Evolutionary conservation across 2,797 vertebrate species (phyloP).

Genomic region (Sphenodon punctatus): DNA sequence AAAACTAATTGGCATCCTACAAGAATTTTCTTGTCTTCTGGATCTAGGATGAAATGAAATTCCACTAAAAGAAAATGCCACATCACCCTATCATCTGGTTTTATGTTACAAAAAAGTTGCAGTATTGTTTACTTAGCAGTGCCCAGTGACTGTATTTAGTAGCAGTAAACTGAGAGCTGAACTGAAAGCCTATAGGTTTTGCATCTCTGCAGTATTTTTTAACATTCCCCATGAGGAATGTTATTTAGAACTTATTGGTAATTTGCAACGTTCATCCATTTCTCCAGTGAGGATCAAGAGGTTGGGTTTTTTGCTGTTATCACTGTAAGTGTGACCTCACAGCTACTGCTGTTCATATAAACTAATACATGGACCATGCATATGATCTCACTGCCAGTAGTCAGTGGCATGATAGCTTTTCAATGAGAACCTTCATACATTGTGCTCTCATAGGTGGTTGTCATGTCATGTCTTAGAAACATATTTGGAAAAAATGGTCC

Average conservation of each 20-base stretch:
- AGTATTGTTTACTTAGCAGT: background rate
- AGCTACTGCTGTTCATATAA: background rate
- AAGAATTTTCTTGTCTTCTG: background rate
- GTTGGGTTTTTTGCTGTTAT: too few relatives aligned
- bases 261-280: too few relatives aligned
- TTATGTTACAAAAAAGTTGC: background rate
- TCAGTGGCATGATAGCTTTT: slow-evolving; percentile 10
- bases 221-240: too few relatives aligned
- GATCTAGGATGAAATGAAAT: slow-evolving; percentile 16
- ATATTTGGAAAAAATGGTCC: slow-evolving; percentile 1
- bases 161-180: rapidly evolving
- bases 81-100: background rate
- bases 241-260: too few relatives aligned
- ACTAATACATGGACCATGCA: background rate
- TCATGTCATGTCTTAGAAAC: background rate
- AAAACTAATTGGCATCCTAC: background rate
- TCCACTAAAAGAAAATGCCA: background rate
- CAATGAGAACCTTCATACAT: background rate
- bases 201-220: too few relatives aligned
- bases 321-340: background rate
- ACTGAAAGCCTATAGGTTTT: background rate
- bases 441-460: slow-evolving; percentile 4
- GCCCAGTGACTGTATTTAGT: background rate
- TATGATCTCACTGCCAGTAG: background rate
- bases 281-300: too few relatives aligned